Conservation (phyloP, 2,113 vertebrate species). For the Tonatia bakeri region DNA sequence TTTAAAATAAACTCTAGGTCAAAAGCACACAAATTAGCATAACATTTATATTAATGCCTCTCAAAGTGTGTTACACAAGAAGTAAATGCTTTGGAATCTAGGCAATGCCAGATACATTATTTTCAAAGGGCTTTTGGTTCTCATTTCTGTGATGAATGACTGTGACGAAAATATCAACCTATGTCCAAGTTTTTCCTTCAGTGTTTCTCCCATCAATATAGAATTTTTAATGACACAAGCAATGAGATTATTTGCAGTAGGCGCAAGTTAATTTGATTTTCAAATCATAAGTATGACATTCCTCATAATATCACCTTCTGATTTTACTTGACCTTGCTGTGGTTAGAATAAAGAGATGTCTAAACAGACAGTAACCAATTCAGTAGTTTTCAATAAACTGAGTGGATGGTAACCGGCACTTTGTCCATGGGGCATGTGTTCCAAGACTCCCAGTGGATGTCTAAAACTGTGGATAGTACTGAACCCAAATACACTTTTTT, state of each 20-base stretch:
- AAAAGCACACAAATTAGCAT: constrained; percentile 85
- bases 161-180: constrained; percentile 54
- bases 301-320: constrained; percentile 11
- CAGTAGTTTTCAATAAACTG: constrained; percentile 40
- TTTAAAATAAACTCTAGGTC: constrained; percentile 82
- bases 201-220: not conserved
- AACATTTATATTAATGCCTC: constrained; percentile 86
- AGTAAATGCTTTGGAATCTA: constrained; percentile 82
- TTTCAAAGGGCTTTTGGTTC: constrained; percentile 84
- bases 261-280: constrained; percentile 54
- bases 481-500: not conserved
- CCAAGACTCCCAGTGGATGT: not conserved
- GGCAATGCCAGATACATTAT: constrained; percentile 89
- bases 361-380: constrained; percentile 5
- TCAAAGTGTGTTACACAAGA: constrained; percentile 80
- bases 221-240: constrained; percentile 45
- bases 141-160: constrained; percentile 93
- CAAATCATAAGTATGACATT: constrained; percentile 10
- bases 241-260: not conserved
- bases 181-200: not conserved
- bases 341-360: constrained; percentile 37
- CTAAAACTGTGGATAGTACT: not conserved
- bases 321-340: constrained; percentile 58
- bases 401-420: not conserved
- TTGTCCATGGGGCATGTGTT: not conserved